phyloP scores from a whole-genome alignment of 1,140 invertebrate genomes.

The Drosophila funebris region DNA sequence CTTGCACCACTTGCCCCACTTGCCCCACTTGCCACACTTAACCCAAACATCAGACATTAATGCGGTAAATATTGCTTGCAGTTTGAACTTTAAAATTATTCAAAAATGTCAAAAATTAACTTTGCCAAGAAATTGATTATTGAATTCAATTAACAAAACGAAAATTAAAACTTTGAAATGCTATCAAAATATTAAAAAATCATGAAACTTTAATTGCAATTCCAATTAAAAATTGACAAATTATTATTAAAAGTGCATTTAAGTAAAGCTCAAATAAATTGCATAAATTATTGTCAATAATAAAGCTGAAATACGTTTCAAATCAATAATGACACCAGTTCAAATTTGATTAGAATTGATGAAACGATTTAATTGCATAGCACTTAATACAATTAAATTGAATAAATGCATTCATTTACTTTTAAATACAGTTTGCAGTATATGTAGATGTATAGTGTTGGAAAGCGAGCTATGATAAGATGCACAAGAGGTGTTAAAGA shows the following conservation, averaged over 20 bases:
- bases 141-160: neutral
- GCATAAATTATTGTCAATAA: neutral
- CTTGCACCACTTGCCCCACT: neutral
- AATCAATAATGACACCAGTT: neutral
- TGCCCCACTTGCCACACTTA: too few relatives aligned
- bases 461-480: too few relatives aligned
- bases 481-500: too few relatives aligned
- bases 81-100: neutral
- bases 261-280: neutral
- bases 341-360: neutral
- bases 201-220: neutral
- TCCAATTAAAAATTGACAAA: neutral
- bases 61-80: neutral
- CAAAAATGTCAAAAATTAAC: neutral
- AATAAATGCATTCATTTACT: neutral
- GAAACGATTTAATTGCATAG: neutral
- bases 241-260: slow-evolving; percentile 1
- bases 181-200: neutral
- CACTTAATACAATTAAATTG: neutral
- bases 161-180: neutral
- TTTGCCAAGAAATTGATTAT: neutral
- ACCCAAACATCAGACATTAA: neutral
- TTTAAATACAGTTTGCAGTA: too few relatives aligned
- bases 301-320: neutral
- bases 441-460: too few relatives aligned